Evolutionary conservation across 1,140 invertebrate species (phyloP).

Genomic region (Pseudomyrmex concolor): DNA sequence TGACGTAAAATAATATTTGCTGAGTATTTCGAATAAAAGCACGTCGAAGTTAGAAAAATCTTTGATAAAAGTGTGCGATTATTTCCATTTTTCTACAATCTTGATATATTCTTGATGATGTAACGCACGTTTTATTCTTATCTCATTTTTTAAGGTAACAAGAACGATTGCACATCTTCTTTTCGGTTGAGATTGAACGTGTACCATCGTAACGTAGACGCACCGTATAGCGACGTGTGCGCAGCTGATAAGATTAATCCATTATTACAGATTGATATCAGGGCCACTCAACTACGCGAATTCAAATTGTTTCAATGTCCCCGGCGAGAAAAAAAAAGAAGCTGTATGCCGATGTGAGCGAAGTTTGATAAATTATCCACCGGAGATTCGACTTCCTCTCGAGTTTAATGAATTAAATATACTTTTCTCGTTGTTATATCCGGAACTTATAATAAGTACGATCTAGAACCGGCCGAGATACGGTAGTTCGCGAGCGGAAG

Average conservation of each 20-base stretch:
- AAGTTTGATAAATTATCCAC: constrained; percentile 64
- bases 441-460: constrained; percentile 49
- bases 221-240: no score
- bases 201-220: neutral
- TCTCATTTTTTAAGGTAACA: constrained; percentile 17
- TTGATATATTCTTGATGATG: no score
- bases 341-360: constrained; percentile 17
- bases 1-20: no score
- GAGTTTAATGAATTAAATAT: constrained; percentile 62
- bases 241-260: constrained; percentile 32
- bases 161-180: constrained; percentile 3
- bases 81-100: no score
- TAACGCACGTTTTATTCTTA: neutral
- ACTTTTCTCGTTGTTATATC: constrained; percentile 48
- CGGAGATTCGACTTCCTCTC: constrained; percentile 15
- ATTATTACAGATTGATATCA: constrained; percentile 58
- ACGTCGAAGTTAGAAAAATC: no score
- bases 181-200: constrained; percentile 14
- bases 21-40: no score
- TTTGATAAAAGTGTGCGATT: no score
- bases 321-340: constrained; percentile 23
- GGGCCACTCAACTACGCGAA: no score
- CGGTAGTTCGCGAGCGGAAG: constrained; percentile 40
- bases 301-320: constrained; percentile 37
- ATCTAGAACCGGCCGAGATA: neutral